Evolutionary conservation across 2,113 vertebrate species (phyloP).

Genomic region (Corynorhinus townsendii): DNA sequence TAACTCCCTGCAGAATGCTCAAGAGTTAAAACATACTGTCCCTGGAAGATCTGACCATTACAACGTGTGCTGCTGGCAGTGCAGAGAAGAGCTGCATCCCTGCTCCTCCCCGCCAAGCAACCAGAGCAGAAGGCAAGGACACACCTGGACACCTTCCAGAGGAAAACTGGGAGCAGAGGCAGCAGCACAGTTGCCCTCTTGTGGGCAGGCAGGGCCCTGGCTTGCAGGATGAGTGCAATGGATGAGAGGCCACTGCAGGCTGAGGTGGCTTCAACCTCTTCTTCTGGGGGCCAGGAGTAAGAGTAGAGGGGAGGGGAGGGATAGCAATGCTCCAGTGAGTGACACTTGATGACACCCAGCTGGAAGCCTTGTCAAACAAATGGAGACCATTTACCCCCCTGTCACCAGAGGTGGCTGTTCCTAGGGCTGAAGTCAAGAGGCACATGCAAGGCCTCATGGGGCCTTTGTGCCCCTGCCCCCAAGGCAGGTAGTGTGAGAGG

Average conservation of each 20-base stretch:
- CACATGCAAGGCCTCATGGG: background rate
- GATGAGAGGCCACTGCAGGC: background rate
- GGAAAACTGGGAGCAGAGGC: background rate
- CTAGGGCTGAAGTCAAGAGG: background rate
- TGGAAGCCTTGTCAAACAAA: slow-evolving; percentile 29
- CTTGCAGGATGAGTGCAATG: background rate
- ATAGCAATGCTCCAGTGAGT: background rate
- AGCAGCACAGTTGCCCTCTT: accelerated
- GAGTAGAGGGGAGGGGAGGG: background rate
- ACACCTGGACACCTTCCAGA: background rate
- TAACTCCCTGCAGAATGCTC: slow-evolving; percentile 3
- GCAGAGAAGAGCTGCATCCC: background rate
- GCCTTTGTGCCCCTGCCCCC: background rate
- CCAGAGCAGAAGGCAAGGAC: background rate
- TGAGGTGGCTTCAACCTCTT: background rate
- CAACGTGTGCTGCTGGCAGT: background rate
- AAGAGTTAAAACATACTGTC: background rate
- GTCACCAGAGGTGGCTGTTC: background rate
- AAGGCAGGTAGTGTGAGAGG: background rate
- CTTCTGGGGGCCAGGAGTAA: background rate
- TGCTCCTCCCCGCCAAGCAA: background rate
- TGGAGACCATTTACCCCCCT: background rate
- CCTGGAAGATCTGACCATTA: background rate
- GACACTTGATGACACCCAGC: background rate
- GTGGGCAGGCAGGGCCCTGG: background rate